Percentiles rank a stretch among this genome's conserved stretches.
These are phyloP conservation scores for Hippocampus zosterae DNA, from an alignment of 2,113 vertebrate genomes.

Conservation along the genomic window DNA sequence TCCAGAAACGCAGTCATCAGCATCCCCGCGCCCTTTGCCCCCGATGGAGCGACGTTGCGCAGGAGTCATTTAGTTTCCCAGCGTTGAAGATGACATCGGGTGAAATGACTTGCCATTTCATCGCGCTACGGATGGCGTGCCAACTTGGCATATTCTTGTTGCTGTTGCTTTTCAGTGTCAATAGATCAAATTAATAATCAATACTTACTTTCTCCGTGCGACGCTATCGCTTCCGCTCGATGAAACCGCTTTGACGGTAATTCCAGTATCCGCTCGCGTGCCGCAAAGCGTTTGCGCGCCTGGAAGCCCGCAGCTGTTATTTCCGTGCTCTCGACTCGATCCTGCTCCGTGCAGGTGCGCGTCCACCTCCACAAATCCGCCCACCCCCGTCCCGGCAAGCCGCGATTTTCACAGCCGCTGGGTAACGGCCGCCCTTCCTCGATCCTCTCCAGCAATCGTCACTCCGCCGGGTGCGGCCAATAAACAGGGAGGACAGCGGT, in stretches of 20 bases:
- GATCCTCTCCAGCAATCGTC: slow-evolving; percentile 28
- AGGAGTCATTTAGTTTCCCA: background rate
- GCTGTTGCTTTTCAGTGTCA: too few relatives aligned
- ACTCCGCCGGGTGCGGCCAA: slow-evolving; percentile 43
- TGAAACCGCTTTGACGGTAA: slow-evolving; percentile 52
- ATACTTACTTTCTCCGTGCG: slow-evolving; percentile 54
- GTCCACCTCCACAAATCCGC: slow-evolving; percentile 43
- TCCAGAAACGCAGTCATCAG: slow-evolving; percentile 44
- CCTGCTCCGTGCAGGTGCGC: slow-evolving; percentile 28
- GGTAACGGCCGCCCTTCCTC: slow-evolving; percentile 21
- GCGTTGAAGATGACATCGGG: background rate
- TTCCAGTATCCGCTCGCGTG: slow-evolving; percentile 33
- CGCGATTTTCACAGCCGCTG: slow-evolving; percentile 5
- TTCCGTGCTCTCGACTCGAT: slow-evolving; percentile 24
- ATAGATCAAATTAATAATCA: background rate
- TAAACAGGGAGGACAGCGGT: slow-evolving; percentile 43
- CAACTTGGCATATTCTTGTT: background rate
- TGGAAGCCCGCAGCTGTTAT: slow-evolving; percentile 6
- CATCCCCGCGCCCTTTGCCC: too few relatives aligned
- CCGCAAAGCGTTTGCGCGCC: slow-evolving; percentile 21
- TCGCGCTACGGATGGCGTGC: background rate
- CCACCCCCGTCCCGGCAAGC: slow-evolving; percentile 5
- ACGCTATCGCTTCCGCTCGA: slow-evolving; percentile 51
- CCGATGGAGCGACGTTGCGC: background rate
- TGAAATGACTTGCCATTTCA: background rate